Conservation (phyloP, 2,797 vertebrate species). For the Pogoniulus pusillus region DNA sequence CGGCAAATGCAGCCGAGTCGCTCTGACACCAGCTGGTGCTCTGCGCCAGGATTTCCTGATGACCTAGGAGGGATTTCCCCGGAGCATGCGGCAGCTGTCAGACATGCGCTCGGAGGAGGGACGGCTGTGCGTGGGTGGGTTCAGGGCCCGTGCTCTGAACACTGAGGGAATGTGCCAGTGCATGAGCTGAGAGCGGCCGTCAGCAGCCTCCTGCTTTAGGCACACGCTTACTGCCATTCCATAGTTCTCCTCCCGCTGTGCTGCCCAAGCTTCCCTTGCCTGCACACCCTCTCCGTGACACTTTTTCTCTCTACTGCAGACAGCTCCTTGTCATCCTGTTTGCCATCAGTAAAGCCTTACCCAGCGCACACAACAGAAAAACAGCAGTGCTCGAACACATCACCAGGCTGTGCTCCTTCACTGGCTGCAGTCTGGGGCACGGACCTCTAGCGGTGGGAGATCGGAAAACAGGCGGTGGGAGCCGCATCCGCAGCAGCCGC, state of each 20-base stretch:
- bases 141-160: accelerated
- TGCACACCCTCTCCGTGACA: accelerated
- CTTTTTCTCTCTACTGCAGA: neutral
- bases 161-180: neutral
- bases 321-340: neutral
- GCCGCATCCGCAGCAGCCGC: neutral
- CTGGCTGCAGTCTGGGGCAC: neutral
- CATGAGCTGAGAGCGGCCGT: accelerated
- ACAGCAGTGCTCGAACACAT: accelerated
- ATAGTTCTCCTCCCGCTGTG: neutral
- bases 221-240: accelerated
- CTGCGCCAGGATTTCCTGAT: neutral
- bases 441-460: neutral
- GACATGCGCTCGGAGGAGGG: accelerated
- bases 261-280: no score
- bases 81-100: accelerated
- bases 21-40: accelerated
- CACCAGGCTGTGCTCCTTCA: accelerated
- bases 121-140: accelerated
- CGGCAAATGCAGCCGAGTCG: accelerated
- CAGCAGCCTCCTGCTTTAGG: neutral
- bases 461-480: neutral
- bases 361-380: neutral
- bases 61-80: neutral
- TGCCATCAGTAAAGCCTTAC: no score